Percentiles rank a stretch among this genome's conserved stretches.
Evolutionary conservation across 2,888 invertebrate genomes (phyloP).

Genomic region (Anorthoa munda): DNA sequence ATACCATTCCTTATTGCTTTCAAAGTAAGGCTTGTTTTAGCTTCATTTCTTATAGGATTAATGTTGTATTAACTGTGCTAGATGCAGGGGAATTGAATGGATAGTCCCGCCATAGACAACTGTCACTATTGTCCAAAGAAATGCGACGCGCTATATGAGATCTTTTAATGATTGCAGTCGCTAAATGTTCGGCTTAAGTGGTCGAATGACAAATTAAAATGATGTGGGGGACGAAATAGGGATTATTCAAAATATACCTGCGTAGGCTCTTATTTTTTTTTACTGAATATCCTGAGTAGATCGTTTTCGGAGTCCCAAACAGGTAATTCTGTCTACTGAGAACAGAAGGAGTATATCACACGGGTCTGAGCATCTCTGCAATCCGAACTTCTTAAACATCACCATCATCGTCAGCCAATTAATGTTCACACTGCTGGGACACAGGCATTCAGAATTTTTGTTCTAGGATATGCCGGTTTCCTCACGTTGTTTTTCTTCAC

Average conservation of each 20-base stretch:
- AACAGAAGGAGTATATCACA: no score
- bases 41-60: neutral
- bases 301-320: no score
- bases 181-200: constrained; percentile 76
- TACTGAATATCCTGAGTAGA: no score
- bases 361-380: no score
- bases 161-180: constrained; percentile 77
- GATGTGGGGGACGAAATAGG: constrained; percentile 48
- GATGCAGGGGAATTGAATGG: constrained; percentile 73
- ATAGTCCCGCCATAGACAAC: constrained; percentile 70
- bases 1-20: neutral
- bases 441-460: no score
- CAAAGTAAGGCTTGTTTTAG: constrained; percentile 8
- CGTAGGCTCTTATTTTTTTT: no score
- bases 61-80: constrained; percentile 60
- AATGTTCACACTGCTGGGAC: no score
- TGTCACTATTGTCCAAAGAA: constrained; percentile 70
- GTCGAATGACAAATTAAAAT: constrained; percentile 82
- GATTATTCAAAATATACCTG: neutral
- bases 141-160: constrained; percentile 67
- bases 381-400: no score
- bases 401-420: no score
- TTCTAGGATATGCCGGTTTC: no score
- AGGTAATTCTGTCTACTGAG: no score
- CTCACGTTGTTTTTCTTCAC: no score